Conservation (phyloP, 2,888 invertebrate species). For the Macroteleia sp. region DNA sequence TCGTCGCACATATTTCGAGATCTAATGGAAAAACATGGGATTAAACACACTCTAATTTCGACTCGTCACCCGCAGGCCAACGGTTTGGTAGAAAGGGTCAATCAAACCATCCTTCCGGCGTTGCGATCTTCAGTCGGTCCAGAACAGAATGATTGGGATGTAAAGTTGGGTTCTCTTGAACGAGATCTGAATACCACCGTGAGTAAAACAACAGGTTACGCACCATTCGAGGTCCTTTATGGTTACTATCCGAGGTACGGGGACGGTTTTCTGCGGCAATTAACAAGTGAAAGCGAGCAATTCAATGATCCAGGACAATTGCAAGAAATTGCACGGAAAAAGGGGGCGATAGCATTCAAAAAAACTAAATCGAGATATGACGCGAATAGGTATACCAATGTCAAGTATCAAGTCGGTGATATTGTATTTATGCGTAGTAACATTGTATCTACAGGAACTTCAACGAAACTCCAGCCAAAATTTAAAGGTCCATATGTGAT, state of each 20-base stretch:
- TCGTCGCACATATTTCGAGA: neutral
- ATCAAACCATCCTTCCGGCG: conserved; percentile 23
- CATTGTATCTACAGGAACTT: neutral
- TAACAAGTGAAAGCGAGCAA: neutral
- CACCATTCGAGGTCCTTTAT: conserved; percentile 3
- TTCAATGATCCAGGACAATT: neutral
- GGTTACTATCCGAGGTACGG: conserved; percentile 15
- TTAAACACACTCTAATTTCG: conserved; percentile 1
- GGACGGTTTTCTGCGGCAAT: conserved; percentile 1
- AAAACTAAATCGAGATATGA: neutral
- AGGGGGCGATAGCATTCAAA: neutral
- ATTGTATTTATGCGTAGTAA: neutral
- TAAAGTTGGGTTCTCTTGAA: neutral
- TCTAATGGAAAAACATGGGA: neutral
- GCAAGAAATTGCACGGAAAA: neutral
- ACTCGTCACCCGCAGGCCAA: conserved; percentile 21
- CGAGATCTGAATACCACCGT: neutral
- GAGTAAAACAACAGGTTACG: neutral
- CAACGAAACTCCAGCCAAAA: neutral
- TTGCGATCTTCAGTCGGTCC: neutral
- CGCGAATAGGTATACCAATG: neutral
- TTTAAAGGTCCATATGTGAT: neutral
- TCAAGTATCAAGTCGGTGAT: neutral
- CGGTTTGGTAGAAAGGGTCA: conserved; percentile 9
- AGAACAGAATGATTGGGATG: conserved; percentile 3